Conservation (phyloP, 2,113 vertebrate genomes). For the Galemys pyrenaicus region DNA sequence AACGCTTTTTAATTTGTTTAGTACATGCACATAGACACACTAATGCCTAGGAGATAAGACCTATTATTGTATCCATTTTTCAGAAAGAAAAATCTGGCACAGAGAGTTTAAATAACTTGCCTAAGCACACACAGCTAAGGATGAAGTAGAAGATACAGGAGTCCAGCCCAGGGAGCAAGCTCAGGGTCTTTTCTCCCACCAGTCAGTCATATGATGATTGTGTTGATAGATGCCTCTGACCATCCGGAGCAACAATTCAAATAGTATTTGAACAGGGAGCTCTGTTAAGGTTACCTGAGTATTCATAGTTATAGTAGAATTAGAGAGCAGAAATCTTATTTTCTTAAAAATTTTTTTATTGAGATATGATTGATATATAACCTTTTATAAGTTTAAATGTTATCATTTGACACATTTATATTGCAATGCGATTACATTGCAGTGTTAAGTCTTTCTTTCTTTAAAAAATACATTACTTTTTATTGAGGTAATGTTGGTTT, state of each 20-base stretch:
- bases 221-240: neutral
- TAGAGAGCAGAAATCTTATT: neutral
- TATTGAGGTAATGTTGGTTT: no score
- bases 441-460: neutral
- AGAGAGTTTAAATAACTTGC: constrained; percentile 12
- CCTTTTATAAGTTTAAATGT: no score
- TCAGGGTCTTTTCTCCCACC: neutral
- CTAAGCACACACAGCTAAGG: neutral
- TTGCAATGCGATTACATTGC: neutral
- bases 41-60: neutral
- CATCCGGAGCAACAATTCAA: neutral
- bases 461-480: no score
- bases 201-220: neutral
- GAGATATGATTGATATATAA: no score
- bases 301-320: neutral
- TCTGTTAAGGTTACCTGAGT: neutral
- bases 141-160: neutral
- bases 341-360: neutral
- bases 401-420: neutral
- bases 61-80: neutral
- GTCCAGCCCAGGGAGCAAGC: neutral
- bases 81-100: neutral
- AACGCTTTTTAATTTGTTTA: neutral
- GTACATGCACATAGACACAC: neutral
- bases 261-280: neutral